Conservation (phyloP, 1,140 invertebrate genomes). For the Drosophila willistoni region DNA sequence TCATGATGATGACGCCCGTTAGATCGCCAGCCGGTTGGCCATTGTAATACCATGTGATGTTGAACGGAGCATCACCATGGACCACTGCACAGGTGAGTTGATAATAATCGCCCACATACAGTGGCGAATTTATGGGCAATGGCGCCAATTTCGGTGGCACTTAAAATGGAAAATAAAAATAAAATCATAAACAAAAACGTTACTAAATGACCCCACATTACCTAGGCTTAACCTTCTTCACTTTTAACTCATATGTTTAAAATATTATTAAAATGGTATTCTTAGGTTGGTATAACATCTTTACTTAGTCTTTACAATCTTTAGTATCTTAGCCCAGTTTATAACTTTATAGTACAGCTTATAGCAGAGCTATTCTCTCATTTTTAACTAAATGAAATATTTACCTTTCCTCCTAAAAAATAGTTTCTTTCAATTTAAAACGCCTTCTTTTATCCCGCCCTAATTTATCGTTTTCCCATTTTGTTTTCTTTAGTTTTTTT, state of each 20-base stretch:
- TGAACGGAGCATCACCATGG: constrained; percentile 91
- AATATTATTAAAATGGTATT: too few species aligned
- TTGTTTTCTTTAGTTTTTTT: neutral
- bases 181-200: constrained; percentile 30
- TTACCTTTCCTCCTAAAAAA: too few species aligned
- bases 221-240: too few species aligned
- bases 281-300: too few species aligned
- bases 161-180: constrained; percentile 65
- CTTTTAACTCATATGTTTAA: too few species aligned
- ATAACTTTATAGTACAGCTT: too few species aligned
- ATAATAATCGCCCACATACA: constrained; percentile 91
- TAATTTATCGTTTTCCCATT: neutral
- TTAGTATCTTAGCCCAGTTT: too few species aligned
- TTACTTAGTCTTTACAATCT: too few species aligned
- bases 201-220: too few species aligned
- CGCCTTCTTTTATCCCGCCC: neutral
- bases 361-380: too few species aligned
- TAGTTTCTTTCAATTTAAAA: too few species aligned
- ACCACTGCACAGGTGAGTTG: constrained; percentile 90
- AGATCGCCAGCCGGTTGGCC: constrained; percentile 83
- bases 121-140: constrained; percentile 87
- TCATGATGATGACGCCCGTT: constrained; percentile 80
- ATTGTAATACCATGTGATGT: constrained; percentile 91
- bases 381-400: too few species aligned
- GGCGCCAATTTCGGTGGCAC: constrained; percentile 90